Conservation (phyloP, 2,797 vertebrate species). For the Meriones psammophilus region DNA sequence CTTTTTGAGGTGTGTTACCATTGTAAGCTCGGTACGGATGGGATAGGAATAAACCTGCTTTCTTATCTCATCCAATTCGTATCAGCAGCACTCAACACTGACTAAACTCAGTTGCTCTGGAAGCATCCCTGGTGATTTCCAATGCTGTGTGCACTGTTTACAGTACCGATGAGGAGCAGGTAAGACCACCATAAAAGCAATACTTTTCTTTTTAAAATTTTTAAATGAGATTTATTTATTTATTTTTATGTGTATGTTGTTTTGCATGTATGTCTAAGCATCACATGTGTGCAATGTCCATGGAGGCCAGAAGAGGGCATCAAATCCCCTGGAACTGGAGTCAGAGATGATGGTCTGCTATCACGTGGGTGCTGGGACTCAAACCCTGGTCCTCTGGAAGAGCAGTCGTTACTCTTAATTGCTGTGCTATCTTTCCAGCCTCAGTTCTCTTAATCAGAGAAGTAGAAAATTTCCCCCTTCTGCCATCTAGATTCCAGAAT, state of each 20-base stretch:
- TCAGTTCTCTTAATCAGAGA: neutral
- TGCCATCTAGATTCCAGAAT: neutral
- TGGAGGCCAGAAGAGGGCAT: neutral
- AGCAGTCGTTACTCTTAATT: neutral
- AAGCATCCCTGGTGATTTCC: neutral
- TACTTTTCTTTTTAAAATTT: neutral
- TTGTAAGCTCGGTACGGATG: neutral
- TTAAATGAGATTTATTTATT: neutral
- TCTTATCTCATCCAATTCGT: neutral
- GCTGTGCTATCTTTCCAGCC: neutral
- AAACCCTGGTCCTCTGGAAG: neutral
- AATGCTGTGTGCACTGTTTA: rapidly evolving
- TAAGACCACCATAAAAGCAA: neutral
- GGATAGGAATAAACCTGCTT: neutral
- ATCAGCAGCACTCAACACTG: too few relatives aligned
- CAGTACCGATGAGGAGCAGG: neutral
- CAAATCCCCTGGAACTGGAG: neutral
- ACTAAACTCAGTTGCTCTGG: neutral
- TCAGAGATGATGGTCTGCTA: neutral
- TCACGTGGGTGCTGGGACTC: neutral
- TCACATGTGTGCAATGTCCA: neutral
- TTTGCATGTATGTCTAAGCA: too few relatives aligned
- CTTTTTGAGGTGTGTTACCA: neutral
- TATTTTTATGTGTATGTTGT: neutral
- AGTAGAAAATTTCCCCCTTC: neutral